Base-by-base conservation (phyloP, 2,797 vertebrate species). In the Tragopan temminckii region DNA sequence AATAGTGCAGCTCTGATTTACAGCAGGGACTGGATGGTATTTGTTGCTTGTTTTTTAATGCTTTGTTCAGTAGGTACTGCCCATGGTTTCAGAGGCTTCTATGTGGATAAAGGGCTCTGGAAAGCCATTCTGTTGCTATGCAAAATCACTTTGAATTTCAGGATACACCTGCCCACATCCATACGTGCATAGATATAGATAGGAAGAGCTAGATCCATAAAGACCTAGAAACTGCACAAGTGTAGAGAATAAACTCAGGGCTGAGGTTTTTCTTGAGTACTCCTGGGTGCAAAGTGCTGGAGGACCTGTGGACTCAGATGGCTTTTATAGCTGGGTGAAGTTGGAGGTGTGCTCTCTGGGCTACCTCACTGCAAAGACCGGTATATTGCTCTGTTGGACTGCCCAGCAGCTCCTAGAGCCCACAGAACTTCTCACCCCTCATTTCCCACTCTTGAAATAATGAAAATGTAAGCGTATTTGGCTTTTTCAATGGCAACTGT, bases 11-110 rank as follows among this genome's bases (percentile, higher is more conserved):
- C 18, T 75, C 38, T 59, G 27, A 52, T 78, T 75, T 35, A 23
- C 43, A 16, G 6, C 8, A 13, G 8, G 9, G 13, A 84, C 68
- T 0, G 3, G 31, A 13, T 20, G 2, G 2, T 69, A 8, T 43
- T 46, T 80, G 4, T 36, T 62, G 11, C 40, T 5, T 16, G 23
- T 15, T 50, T 53, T 79, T 57, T 23, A 58, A 20, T 16, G 27
- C 42, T 70, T 68, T 57, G 4, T 59, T 74, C 33, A 40, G 57
- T 55, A 57, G 14, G 2, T 59, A 43, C 25, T 69, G 13, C 21
- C 20, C 12, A 35, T 18, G 9, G 33, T 23, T 63, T 63, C 12
- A 64, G 36, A 7, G 31, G 3, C 3, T 69, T 12, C 35, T 6
- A 21, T 48, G 43, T 77, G 42, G 21, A 40, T 50, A 31, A 76